Evolutionary conservation across 2,797 vertebrate genomes (phyloP), one percentile per base, ranked within the genome.

Genomic region (Pygocentrus nattereri): DNA sequence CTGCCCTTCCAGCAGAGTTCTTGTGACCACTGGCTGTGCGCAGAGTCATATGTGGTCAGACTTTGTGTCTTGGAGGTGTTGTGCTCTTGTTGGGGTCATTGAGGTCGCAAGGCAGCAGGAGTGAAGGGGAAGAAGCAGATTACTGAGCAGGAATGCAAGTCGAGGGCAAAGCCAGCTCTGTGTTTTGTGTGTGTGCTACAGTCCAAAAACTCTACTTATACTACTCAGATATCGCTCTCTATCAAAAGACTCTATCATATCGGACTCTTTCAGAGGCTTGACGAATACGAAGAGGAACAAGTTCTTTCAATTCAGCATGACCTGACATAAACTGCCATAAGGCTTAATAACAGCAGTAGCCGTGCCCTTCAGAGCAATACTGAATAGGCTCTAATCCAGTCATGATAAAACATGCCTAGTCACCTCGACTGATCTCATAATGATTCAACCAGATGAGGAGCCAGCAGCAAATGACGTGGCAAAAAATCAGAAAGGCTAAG

Each of bases 141-240:
- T 58, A 83, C 64, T 56, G 47, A 47, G 62, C 49, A 84, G 64
- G 78, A 80, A 80, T 80, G 67, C 31, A 44, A 67, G 56, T 49
- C 58, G 56, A 19, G 67, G 62, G 16, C 71, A 74, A 59, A 75
- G 23, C 59, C 67, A 16, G 47, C 18, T 31, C 12, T 31, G 44
- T 81, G 23, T 8, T 38, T 38, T 38, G 38, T 44, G 41, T n/a
- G n/a, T 58, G 12, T 47, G n/a, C 30, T 49, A 50, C 1, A 49
- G 7, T n/a, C 8, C 25, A 52, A 23, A 8, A 25, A 44, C 41
- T 1, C 41, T 1, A n/a, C n/a, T 44, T 44, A 12, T 44, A 11
- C 19, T 41, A 18, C 13, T 67, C n/a, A 41, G 34, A 67, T 41
- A 41, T 41, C 3, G n/a, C n/a, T n/a, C n/a, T n/a, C n/a, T n/a